Conservation (phyloP, 1,140 invertebrate genomes). For the Arctopsyche grandis region DNA sequence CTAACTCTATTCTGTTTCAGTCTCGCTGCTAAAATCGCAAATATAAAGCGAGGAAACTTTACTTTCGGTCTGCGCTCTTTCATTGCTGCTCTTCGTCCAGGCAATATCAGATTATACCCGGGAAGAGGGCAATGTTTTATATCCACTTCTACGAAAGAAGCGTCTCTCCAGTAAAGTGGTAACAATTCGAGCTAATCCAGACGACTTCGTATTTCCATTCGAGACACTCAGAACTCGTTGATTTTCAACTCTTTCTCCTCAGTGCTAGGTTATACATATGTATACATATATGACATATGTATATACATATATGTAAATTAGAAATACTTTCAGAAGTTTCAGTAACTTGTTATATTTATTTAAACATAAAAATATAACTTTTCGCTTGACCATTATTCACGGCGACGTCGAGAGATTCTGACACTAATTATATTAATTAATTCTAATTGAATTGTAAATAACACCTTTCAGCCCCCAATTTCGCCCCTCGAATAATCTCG, state of each 20-base stretch:
- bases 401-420: slow-evolving; percentile 3
- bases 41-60: slow-evolving; percentile 28
- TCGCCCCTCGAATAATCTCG: not conserved
- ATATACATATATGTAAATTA: no score
- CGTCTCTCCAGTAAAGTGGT: no score
- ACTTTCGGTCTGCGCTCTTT: not conserved
- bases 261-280: no score
- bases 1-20: slow-evolving; percentile 26
- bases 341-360: not conserved
- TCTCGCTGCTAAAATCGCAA: slow-evolving; percentile 40
- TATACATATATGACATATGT: no score
- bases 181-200: no score
- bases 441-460: slow-evolving; percentile 32
- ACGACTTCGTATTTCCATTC: no score
- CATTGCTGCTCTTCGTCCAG: no score
- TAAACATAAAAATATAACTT: not conserved
- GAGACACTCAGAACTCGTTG: no score
- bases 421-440: slow-evolving; percentile 28
- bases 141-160: slow-evolving; percentile 12
- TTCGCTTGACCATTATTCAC: not conserved
- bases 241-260: no score
- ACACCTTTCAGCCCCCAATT: slow-evolving; percentile 11
- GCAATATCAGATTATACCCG: slow-evolving; percentile 46
- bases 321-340: not conserved
- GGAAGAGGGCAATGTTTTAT: slow-evolving; percentile 42